Conservation (phyloP, 2,888 invertebrate genomes). For the Tachina grossa region DNA sequence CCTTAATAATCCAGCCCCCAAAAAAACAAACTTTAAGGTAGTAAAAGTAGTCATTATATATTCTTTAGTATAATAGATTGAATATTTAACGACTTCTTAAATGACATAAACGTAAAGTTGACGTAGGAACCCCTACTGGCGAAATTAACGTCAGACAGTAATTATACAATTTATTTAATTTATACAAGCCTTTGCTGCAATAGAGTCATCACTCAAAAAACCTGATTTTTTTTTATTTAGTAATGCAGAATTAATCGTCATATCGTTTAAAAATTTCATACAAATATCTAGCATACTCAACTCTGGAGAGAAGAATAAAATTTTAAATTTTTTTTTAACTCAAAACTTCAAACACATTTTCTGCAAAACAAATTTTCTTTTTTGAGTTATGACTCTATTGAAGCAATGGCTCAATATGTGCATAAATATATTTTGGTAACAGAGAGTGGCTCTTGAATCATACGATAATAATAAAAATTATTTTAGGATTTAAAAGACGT, state of each 20-base stretch:
- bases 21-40: conserved; percentile 4
- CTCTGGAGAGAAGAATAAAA: too few relatives aligned
- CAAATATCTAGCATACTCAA: too few relatives aligned
- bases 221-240: too few relatives aligned
- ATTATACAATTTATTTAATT: background rate
- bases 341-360: too few relatives aligned
- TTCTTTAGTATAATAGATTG: conserved; percentile 5
- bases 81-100: conserved; percentile 7
- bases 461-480: background rate
- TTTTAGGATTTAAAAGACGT: conserved; percentile 16
- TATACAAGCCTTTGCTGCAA: too few relatives aligned
- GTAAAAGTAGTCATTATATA: conserved; percentile 2
- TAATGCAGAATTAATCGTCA: too few relatives aligned
- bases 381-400: too few relatives aligned
- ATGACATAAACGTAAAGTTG: conserved; percentile 12
- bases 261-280: too few relatives aligned
- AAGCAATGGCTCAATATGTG: too few relatives aligned
- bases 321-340: too few relatives aligned
- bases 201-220: too few relatives aligned
- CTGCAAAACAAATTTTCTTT: too few relatives aligned
- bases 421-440: background rate
- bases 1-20: background rate
- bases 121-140: background rate
- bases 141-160: conserved; percentile 9
- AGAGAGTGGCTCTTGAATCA: background rate